Base-by-base conservation (phyloP, 2,113 vertebrate species). In the Notarius quadriscutis region DNA sequence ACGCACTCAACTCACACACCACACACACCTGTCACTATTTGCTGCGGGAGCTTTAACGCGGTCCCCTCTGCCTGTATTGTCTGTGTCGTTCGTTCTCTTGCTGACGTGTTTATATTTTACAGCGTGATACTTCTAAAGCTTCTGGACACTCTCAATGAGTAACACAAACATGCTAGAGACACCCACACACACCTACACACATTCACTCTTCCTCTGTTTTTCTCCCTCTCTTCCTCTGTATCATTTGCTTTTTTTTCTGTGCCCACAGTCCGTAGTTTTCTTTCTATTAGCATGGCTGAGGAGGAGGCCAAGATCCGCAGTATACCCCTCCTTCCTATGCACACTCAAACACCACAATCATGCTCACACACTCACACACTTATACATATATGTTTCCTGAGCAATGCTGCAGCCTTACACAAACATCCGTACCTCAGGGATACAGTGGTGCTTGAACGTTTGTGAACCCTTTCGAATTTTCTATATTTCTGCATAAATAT, bases 161-260 rank as follows among this genome's bases (percentile, higher is more conserved):
- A 72, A 72, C 48, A 72, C 83, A 2, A 75, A 41, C 67, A 74
- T 50, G 48, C 53, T 81, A 30, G n/a, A 84, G 67, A 84, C 83
- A 41, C 69, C 55, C 69, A 84, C 83, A 84, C 69, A 84, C 83
- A 75, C 86, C 50, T 41, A 87, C 86, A 87, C 65, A 82, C 86
- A 84, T 22, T 11, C 18, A 41, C 58, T 58, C 80, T 74, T 51
- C 6, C 8, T 51, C 50, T 27, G 62, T 78, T 30, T 53, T 41
- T 62, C 41, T 63, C 20, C 48, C 3, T 53, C 7, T 8, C 22
- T 55, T n/a, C 51, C 50, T 69, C 25, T 55, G 48, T 69, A n/a
- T 57, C 53, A 8, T 81, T 62, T 17, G 22, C 20, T 83, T 65
- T 83, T 83, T 83, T 67, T 69, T 30, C 27, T 9, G 27, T 57